phyloP scores from a whole-genome alignment of 2,888 invertebrate species.

The Prosapia bicincta region DNA sequence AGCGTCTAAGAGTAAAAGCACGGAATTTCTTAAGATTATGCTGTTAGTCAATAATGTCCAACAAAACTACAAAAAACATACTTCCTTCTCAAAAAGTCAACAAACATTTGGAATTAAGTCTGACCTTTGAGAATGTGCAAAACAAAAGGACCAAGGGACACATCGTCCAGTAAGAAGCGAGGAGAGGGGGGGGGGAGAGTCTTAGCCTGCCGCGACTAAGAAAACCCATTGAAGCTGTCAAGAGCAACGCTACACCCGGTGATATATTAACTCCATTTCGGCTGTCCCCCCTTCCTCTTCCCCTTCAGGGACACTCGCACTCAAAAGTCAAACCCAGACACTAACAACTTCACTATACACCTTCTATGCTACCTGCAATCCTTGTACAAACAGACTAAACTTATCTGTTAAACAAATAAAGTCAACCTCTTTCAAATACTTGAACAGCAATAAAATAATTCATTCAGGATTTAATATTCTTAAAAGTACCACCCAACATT shows the following conservation, averaged over 20 bases:
- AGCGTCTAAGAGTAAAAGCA: too few relatives aligned
- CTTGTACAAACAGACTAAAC: not conserved
- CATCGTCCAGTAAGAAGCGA: constrained; percentile 26
- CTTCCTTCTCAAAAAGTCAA: not conserved
- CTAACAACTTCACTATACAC: constrained; percentile 16
- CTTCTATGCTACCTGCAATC: not conserved
- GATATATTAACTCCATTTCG: constrained; percentile 46
- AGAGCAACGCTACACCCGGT: constrained; percentile 44
- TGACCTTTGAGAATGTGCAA: not conserved
- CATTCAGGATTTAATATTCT: too few relatives aligned
- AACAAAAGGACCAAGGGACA: not conserved
- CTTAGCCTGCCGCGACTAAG: constrained; percentile 32
- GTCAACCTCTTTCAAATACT: not conserved
- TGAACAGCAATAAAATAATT: not conserved
- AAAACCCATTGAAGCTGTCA: constrained; percentile 45
- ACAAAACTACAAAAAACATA: too few relatives aligned
- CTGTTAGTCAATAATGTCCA: too few relatives aligned
- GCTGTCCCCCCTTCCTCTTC: constrained; percentile 31
- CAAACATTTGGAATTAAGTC: not conserved
- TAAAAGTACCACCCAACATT: too few relatives aligned
- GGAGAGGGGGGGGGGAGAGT: not conserved
- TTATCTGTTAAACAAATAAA: not conserved
- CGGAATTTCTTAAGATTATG: too few relatives aligned
- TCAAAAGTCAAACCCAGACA: constrained; percentile 20
- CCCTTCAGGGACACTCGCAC: constrained; percentile 21